Base-by-base conservation (phyloP, 2,888 invertebrate species). In the Pammene fasciana region DNA sequence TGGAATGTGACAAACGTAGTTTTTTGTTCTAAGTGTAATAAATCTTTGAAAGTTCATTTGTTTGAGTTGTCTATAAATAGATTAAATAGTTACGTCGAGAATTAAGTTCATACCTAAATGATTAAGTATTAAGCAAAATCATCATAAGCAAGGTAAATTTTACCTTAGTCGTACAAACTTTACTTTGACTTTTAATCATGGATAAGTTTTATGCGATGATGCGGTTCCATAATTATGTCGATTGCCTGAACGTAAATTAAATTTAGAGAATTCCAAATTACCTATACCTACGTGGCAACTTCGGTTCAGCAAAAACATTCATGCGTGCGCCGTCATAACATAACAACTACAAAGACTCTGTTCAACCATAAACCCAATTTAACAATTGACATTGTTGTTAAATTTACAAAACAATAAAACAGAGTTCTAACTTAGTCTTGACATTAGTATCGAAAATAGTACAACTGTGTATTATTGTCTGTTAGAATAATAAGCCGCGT, bases 401-500 rank as follows among this genome's bases (percentile, higher is more conserved):
- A 56, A 66, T 65, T 65, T 61, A 70, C 60, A 41, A 70, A 65
- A 66, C 61, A 70, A 68, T 70, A 61, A 70, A 61, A 61, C 66
- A 50, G 59, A 18, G 56, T 65, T 60, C 54, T 26, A 60, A 70
- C 60, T 65, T 70, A 60, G 26, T 70, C 68, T 65, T 50, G 50
- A 72, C 73, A 77, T 76, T 73, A 77, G 76, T 75, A 76, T 72
- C 75, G 70, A 75, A 80, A 82, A 82, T 76, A 80, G 74, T 77
- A 82, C 78, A 79, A 78, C 71, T 72, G 74, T 76, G 75, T 81
- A 78, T 82, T 82, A 76, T 78, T 83, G 77, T 80, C 72, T 74
- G 78, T 75, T 77, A 77, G 80, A 82, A 83, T 83, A 84, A 82
- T 79, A 82, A 82, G 74, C 76, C 71, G 77, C 75, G 65, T 72